Evolutionary conservation across 2,113 vertebrate genomes (phyloP).

Genomic region (Rhizomys pruinosus): DNA sequence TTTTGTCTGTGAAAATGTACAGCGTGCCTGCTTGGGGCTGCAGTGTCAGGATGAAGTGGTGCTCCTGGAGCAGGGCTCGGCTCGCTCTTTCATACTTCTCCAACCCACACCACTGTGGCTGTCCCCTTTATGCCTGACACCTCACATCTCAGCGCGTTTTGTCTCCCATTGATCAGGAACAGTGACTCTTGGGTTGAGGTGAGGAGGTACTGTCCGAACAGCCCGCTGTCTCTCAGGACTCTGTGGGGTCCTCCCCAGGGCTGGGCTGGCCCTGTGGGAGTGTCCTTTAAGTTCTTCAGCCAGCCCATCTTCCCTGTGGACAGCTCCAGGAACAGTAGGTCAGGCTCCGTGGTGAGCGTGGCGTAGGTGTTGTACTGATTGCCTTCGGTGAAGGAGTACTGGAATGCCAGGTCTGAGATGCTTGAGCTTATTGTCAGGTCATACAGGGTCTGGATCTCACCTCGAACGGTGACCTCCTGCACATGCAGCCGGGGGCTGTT

Average conservation of each 20-base stretch:
- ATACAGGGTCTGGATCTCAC: conserved; percentile 88
- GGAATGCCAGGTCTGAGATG: conserved; percentile 93
- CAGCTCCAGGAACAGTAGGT: conserved; percentile 93
- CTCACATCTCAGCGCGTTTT: conserved; percentile 93
- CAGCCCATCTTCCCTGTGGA: conserved; percentile 88
- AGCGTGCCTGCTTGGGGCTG: conserved; percentile 81
- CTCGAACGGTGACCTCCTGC: conserved; percentile 90
- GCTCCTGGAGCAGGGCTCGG: conserved; percentile 71
- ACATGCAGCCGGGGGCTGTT: conserved; percentile 86
- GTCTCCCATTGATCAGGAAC: conserved; percentile 93
- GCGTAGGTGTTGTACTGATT: conserved; percentile 92
- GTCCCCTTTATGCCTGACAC: conserved; percentile 93
- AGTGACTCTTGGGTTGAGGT: conserved; percentile 92
- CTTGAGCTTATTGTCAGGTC: conserved; percentile 83
- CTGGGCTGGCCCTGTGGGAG: conserved; percentile 86
- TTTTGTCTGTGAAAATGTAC: conserved; percentile 89
- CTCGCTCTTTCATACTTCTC: conserved; percentile 92
- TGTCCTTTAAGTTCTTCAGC: conserved; percentile 91
- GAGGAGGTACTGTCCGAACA: conserved; percentile 96
- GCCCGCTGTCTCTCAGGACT: conserved; percentile 92
- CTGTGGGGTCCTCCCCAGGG: conserved; percentile 92
- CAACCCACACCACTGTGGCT: conserved; percentile 95
- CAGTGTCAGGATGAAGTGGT: conserved; percentile 78
- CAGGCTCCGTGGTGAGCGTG: conserved; percentile 87
- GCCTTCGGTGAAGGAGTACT: conserved; percentile 92